Evolutionary conservation across 2,888 invertebrate species (phyloP).

Genomic region (Ernsta delagoae): DNA sequence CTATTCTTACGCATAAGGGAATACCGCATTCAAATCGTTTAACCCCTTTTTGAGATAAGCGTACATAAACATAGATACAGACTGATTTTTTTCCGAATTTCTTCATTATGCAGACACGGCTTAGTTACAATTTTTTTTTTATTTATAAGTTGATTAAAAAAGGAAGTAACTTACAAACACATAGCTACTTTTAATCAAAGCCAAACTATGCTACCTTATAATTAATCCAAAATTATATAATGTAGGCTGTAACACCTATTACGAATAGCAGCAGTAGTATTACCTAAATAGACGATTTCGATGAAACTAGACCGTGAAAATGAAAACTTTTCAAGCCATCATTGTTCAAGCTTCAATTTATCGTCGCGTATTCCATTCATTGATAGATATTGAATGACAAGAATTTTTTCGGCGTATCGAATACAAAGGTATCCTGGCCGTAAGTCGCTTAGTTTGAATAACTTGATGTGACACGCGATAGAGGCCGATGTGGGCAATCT

Average conservation of each 20-base stretch:
- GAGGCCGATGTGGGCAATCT: constrained; percentile 46
- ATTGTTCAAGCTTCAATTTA: constrained; percentile 27
- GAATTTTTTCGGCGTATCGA: constrained; percentile 39
- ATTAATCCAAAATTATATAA: no score
- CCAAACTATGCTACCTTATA: no score
- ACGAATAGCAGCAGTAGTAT: background rate
- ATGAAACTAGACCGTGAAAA: constrained; percentile 30
- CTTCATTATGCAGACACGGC: no score
- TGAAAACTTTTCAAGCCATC: constrained; percentile 31
- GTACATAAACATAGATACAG: no score
- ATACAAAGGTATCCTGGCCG: constrained; percentile 47
- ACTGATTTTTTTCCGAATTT: no score
- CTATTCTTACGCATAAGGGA: no score
- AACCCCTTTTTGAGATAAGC: no score
- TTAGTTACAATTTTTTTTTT: no score
- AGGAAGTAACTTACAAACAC: no score
- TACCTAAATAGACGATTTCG: constrained; percentile 4
- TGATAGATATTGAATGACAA: constrained; percentile 47
- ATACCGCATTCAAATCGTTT: no score
- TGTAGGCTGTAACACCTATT: background rate
- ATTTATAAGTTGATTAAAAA: no score
- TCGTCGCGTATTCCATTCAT: constrained; percentile 25
- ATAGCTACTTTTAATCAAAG: no score
- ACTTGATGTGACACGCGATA: constrained; percentile 46
- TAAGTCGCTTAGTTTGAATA: constrained; percentile 46